These are phyloP conservation scores for Ooceraea biroi DNA, from an alignment of 1,140 invertebrate genomes.

Conservation along the genomic window DNA sequence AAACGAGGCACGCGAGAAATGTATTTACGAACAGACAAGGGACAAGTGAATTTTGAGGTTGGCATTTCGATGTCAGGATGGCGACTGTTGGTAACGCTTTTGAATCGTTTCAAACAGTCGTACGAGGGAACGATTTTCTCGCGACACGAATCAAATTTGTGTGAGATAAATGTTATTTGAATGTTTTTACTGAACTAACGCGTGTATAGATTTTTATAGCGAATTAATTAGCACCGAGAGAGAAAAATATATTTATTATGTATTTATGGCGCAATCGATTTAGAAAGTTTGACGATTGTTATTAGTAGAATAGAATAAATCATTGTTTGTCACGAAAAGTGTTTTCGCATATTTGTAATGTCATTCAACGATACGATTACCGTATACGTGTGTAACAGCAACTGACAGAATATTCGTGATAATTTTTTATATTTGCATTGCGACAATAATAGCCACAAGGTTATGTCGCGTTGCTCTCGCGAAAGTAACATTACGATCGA, in stretches of 20 bases:
- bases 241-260: background rate
- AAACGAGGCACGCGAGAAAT: no score
- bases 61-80: background rate
- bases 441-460: background rate
- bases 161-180: background rate
- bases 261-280: background rate
- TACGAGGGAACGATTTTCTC: background rate
- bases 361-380: background rate
- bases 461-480: background rate
- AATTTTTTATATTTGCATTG: background rate
- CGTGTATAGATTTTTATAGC: background rate
- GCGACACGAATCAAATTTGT: background rate
- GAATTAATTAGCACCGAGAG: background rate
- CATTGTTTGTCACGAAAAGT: background rate
- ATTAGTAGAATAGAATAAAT: background rate
- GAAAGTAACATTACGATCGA: background rate
- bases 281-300: background rate
- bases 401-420: background rate
- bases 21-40: no score
- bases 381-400: background rate
- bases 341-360: background rate
- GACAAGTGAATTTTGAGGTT: no score
- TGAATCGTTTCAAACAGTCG: constrained; percentile 40
- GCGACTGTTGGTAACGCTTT: constrained; percentile 56
- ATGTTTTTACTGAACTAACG: background rate